Evolutionary conservation across 2,113 vertebrate genomes (phyloP).

Genomic region (Pampusana beccarii): DNA sequence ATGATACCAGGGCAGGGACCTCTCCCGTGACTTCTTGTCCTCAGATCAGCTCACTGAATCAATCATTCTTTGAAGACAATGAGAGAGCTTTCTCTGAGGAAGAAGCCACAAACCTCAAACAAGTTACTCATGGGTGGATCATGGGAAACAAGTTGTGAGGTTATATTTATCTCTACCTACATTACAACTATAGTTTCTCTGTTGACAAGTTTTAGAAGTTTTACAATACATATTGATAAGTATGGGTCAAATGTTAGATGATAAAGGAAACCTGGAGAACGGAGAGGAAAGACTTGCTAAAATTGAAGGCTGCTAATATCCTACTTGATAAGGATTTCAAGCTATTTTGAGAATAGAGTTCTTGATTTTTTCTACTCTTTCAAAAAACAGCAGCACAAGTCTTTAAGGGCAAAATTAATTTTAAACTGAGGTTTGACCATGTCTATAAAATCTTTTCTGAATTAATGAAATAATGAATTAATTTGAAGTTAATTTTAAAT

Average conservation of each 20-base stretch:
- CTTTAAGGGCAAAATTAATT: not conserved
- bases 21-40: constrained; percentile 31
- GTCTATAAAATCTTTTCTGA: not conserved
- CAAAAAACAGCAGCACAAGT: not conserved
- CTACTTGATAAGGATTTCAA: constrained; percentile 46
- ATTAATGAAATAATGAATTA: not conserved
- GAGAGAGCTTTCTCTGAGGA: constrained; percentile 54
- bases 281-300: constrained; percentile 48
- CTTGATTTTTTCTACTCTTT: constrained; percentile 2
- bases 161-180: constrained; percentile 76
- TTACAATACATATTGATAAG: constrained; percentile 75
- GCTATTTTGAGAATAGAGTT: not conserved
- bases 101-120: constrained; percentile 45
- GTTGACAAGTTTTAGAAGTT: constrained; percentile 69
- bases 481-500: not conserved
- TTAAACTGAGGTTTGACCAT: not conserved
- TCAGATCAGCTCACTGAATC: constrained; percentile 17
- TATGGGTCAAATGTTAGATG: constrained; percentile 67
- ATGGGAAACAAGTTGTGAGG: constrained; percentile 67
- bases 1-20: constrained; percentile 31
- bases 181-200: constrained; percentile 58
- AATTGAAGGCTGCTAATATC: constrained; percentile 48
- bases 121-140: constrained; percentile 55
- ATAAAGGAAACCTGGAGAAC: constrained; percentile 58
- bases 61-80: constrained; percentile 57